Evolutionary conservation across 2,888 invertebrate genomes (phyloP).

Genomic region (Cenopis cana): DNA sequence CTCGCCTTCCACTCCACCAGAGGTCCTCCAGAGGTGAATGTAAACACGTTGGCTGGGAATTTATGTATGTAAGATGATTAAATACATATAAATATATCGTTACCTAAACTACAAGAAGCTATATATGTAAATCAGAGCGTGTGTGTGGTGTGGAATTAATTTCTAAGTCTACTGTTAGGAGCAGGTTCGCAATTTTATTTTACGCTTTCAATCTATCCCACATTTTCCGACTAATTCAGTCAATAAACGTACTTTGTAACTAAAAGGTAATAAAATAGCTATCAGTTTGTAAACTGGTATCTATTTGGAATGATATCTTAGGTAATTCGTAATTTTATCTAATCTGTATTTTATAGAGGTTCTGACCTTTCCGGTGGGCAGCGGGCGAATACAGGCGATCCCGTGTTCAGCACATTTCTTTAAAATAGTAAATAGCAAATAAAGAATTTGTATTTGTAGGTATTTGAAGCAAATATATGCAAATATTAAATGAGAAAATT

Average conservation of each 20-base stretch:
- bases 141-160: neutral
- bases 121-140: neutral
- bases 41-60: too few relatives aligned
- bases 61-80: neutral
- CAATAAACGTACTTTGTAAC: neutral
- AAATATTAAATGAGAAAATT: neutral
- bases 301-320: constrained; percentile 4
- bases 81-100: neutral
- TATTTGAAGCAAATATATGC: neutral
- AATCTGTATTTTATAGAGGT: constrained; percentile 8
- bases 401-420: neutral
- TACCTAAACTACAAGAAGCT: neutral
- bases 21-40: too few relatives aligned
- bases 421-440: too few relatives aligned
- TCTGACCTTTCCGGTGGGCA: neutral
- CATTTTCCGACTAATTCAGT: constrained; percentile 3
- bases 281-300: constrained; percentile 5
- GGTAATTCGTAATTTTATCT: constrained; percentile 20
- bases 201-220: neutral
- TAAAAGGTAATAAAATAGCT: constrained; percentile 8
- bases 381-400: neutral
- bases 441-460: too few relatives aligned
- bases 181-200: neutral
- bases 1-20: too few relatives aligned
- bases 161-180: neutral